A percentile compares a stretch with the other conserved stretches of the same genome.
Conservation (phyloP, 2,113 vertebrate genomes). For the Lasiurus cinereus region DNA sequence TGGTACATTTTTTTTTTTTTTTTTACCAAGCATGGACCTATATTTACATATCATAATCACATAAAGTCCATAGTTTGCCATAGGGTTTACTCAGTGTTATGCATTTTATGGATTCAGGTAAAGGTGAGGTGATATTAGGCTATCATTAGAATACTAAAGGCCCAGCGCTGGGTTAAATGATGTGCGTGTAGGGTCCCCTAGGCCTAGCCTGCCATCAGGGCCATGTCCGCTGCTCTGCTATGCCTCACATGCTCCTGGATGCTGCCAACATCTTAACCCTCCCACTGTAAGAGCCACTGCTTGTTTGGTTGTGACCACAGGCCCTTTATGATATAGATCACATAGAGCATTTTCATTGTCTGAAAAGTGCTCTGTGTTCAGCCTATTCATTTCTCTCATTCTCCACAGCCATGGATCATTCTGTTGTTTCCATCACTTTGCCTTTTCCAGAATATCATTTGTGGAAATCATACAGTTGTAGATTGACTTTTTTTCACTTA, state of each 20-base stretch:
- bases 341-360: background rate
- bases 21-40: background rate
- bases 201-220: too few species aligned
- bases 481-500: background rate
- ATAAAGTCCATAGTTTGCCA: background rate
- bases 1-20: background rate
- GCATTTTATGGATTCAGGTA: background rate
- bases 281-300: too few species aligned
- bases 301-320: too few species aligned
- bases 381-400: background rate
- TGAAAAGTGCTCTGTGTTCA: background rate
- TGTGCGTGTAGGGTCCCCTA: too few species aligned
- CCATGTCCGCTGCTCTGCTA: too few species aligned
- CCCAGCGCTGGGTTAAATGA: too few species aligned
- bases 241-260: too few species aligned
- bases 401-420: background rate
- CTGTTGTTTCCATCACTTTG: background rate
- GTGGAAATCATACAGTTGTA: background rate
- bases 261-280: too few species aligned
- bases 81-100: background rate
- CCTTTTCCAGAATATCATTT: background rate
- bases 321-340: background rate
- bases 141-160: background rate
- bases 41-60: background rate
- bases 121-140: background rate